Percentiles rank a stretch among this genome's conserved stretches.
phyloP scores from a whole-genome alignment of 2,888 invertebrate species.

The Sesamia inferens region DNA sequence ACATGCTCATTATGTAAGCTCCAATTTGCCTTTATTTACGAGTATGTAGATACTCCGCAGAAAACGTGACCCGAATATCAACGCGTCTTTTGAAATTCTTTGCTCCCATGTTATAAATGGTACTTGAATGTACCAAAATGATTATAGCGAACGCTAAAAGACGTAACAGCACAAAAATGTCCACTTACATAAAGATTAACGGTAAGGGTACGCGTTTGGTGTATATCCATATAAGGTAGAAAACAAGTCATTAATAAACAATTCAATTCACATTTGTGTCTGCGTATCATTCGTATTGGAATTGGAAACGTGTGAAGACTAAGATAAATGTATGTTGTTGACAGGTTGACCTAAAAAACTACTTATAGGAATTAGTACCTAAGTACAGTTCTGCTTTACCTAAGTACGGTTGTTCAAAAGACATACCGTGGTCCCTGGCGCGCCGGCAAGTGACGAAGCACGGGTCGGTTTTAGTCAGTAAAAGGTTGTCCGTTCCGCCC shows the following conservation, averaged over 20 bases:
- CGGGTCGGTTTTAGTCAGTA: too few species aligned
- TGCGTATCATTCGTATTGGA: conserved; percentile 1
- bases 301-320: conserved; percentile 31
- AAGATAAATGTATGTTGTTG: conserved; percentile 1
- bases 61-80: conserved; percentile 32
- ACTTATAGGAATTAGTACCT: background rate
- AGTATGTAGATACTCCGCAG: background rate
- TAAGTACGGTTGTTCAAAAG: too few species aligned
- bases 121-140: conserved; percentile 8
- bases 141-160: conserved; percentile 5
- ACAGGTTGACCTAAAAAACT: conserved; percentile 11
- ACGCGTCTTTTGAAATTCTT: conserved; percentile 6
- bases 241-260: conserved; percentile 21
- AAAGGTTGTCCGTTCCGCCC: too few species aligned
- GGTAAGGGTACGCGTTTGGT: conserved; percentile 11
- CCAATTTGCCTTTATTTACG: conserved; percentile 40
- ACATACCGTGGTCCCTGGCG: too few species aligned
- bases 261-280: conserved; percentile 21
- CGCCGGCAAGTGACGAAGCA: too few species aligned
- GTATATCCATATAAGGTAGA: conserved; percentile 4
- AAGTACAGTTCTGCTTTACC: background rate
- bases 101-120: background rate
- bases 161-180: conserved; percentile 18
- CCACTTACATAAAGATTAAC: conserved; percentile 23
- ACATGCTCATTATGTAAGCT: conserved; percentile 10